Evolutionary conservation across 2,888 invertebrate species (phyloP).

Genomic region (Spatulosminthurus flaviceps): DNA sequence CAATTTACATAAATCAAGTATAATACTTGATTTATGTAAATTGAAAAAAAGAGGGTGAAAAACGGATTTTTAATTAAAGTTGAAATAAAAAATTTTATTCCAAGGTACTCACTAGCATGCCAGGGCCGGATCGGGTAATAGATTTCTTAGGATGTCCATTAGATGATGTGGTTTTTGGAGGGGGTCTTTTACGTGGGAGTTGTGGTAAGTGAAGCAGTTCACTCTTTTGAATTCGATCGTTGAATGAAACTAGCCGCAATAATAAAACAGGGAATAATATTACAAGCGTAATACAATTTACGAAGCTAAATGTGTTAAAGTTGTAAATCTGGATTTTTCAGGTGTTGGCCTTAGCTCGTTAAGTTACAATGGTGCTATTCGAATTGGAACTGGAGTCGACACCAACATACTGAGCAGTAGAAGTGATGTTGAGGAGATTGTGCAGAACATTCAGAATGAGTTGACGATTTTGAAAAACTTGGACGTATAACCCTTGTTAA

Average conservation of each 20-base stretch:
- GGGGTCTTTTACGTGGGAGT: constrained; percentile 49
- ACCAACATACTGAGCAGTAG: constrained; percentile 51
- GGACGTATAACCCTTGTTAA: too few relatives aligned
- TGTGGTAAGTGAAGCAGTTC: constrained; percentile 38
- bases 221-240: too few relatives aligned
- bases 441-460: constrained; percentile 52
- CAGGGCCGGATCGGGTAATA: constrained; percentile 42
- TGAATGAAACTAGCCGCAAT: too few relatives aligned
- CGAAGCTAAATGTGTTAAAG: too few relatives aligned
- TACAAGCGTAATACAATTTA: too few relatives aligned
- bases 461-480: constrained; percentile 45
- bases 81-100: neutral
- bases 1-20: neutral
- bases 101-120: constrained; percentile 43
- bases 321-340: constrained; percentile 24
- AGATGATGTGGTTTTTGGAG: constrained; percentile 46
- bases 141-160: constrained; percentile 42
- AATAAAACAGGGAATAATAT: too few relatives aligned
- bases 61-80: too few relatives aligned
- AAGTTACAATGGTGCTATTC: constrained; percentile 59
- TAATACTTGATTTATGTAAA: neutral
- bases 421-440: constrained; percentile 45
- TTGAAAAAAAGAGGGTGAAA: too few relatives aligned
- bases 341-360: constrained; percentile 59
- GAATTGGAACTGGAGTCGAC: constrained; percentile 57